These are phyloP conservation scores for Eumeta japonica DNA, from an alignment of 1,140 invertebrate genomes.

Conservation along the genomic window DNA sequence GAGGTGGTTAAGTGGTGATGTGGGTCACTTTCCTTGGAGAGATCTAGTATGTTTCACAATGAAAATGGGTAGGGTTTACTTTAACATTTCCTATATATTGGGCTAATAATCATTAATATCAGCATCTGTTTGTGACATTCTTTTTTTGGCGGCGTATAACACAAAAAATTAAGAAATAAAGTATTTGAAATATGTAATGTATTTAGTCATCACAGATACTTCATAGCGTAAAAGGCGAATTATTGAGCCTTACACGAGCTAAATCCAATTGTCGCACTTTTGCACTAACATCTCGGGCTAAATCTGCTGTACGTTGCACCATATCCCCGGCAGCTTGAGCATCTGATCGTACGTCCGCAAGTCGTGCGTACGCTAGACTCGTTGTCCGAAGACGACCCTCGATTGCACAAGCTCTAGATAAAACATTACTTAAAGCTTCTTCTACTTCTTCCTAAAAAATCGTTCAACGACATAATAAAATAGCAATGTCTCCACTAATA, in stretches of 20 bases:
- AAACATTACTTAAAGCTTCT: conserved; percentile 30
- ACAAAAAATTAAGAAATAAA: no score
- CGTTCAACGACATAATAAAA: background rate
- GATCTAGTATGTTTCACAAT: no score
- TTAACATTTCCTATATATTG: no score
- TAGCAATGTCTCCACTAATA: background rate
- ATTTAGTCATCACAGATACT: conserved; percentile 7
- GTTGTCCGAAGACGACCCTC: conserved; percentile 42
- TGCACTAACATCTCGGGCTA: conserved; percentile 92
- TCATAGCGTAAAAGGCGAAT: no score
- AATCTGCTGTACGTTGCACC: conserved; percentile 82
- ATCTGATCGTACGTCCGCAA: conserved; percentile 44
- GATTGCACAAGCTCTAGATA: conserved; percentile 34
- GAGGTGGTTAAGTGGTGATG: no score
- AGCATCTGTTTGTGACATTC: no score
- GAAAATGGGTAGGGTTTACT: no score
- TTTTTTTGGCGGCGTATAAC: background rate
- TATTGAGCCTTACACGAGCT: conserved; percentile 71
- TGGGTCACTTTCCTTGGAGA: no score
- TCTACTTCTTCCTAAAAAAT: conserved; percentile 38
- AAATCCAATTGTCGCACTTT: conserved; percentile 94
- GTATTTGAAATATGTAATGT: background rate
- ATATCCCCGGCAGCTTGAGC: conserved; percentile 65
- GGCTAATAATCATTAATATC: no score
- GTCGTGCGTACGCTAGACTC: conserved; percentile 44